These are phyloP conservation scores for Neopelma chrysocephalum DNA, from an alignment of 2,797 vertebrate species.

Conservation along the genomic window DNA sequence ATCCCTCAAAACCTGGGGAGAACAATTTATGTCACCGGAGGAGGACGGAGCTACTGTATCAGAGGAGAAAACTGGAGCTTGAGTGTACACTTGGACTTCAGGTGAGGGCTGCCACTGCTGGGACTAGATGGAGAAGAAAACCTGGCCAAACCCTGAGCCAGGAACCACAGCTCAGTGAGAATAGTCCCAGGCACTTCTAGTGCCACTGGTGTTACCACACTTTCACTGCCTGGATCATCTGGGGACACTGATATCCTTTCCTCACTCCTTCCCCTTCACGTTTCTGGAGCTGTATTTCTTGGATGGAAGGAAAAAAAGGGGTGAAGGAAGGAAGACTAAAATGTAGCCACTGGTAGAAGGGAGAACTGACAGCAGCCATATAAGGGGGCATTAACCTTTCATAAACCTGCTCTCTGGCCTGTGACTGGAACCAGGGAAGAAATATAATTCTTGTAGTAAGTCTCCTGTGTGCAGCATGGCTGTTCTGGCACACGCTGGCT, in stretches of 20 bases:
- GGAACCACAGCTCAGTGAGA: rapidly evolving
- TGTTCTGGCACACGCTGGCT: background rate
- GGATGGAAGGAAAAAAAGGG: background rate
- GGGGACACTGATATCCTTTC: background rate
- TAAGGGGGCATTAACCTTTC: slow-evolving; percentile 57
- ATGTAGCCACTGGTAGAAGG: background rate
- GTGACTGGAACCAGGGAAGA: slow-evolving; percentile 20
- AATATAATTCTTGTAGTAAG: background rate
- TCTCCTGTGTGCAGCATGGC: background rate
- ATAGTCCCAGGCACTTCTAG: background rate
- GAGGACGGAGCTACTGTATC: background rate
- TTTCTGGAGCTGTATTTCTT: background rate
- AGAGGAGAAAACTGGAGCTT: background rate
- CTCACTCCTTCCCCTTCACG: background rate
- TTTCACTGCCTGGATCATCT: background rate
- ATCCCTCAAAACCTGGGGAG: background rate
- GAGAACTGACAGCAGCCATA: slow-evolving; percentile 48
- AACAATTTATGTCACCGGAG: background rate
- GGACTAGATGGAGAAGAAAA: background rate
- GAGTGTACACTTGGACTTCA: background rate
- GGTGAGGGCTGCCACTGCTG: background rate
- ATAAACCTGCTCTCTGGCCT: slow-evolving; percentile 54
- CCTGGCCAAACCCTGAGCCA: background rate
- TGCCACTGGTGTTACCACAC: background rate
- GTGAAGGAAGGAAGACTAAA: background rate